Conservation (phyloP, 2,797 vertebrate species). For the Botia kubotai region DNA sequence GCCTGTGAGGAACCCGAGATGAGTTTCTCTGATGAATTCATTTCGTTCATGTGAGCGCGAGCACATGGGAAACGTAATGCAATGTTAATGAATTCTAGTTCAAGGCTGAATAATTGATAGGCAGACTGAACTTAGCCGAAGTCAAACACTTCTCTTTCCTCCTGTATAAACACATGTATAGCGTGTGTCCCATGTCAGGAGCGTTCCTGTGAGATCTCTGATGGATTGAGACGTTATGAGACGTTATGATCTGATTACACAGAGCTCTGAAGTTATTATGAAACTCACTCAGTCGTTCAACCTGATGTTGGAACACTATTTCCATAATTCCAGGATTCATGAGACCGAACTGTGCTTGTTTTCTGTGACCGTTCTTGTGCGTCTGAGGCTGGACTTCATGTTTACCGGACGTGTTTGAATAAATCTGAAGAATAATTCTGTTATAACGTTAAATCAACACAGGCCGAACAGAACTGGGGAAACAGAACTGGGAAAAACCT, state of each 20-base stretch:
- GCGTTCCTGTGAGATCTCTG: not conserved
- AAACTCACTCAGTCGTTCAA: not conserved
- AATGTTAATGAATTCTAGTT: constrained; percentile 64
- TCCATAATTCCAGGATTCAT: not conserved
- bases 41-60: constrained; percentile 59
- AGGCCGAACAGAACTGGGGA: no score
- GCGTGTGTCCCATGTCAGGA: not conserved
- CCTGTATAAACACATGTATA: not conserved
- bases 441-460: no score
- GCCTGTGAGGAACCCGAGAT: constrained; percentile 56
- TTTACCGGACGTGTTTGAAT: no score
- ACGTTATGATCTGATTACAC: not conserved
- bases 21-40: constrained; percentile 59
- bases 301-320: not conserved
- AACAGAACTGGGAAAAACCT: no score
- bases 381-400: no score
- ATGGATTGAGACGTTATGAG: not conserved
- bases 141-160: constrained; percentile 32
- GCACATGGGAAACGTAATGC: constrained; percentile 56
- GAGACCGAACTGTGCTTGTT: not conserved
- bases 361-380: not conserved
- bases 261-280: not conserved
- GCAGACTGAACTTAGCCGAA: constrained; percentile 53
- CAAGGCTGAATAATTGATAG: constrained; percentile 61
- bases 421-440: no score